Evolutionary conservation across 2,113 vertebrate genomes (phyloP).

Genomic region (Rhabdomys dilectus): DNA sequence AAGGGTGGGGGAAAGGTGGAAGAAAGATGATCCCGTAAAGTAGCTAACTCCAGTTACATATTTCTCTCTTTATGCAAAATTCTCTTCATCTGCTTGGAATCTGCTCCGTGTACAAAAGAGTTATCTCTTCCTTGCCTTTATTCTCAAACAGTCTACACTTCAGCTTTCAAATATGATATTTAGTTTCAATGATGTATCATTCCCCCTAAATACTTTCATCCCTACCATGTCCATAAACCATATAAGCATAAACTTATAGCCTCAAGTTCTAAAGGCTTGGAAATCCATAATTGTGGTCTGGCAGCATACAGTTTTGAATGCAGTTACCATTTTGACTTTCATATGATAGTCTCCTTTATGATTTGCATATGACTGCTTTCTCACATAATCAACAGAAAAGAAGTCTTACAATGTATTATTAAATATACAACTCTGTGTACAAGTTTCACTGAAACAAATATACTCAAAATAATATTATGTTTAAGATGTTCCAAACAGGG

Average conservation of each 20-base stretch:
- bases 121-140: background rate
- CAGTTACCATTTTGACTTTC: background rate
- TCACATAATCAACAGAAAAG: background rate
- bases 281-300: background rate
- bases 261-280: background rate
- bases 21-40: no score
- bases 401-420: background rate
- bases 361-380: background rate
- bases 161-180: slow-evolving; percentile 11
- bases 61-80: background rate
- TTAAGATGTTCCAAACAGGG: background rate
- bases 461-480: background rate
- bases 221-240: background rate
- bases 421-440: background rate
- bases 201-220: background rate
- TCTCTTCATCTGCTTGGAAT: background rate
- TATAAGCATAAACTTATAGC: background rate
- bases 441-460: background rate
- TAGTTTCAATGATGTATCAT: background rate
- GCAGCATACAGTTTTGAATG: background rate
- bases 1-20: no score
- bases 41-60: no score
- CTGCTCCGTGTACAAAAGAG: background rate
- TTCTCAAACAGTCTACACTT: background rate
- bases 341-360: background rate